phyloP scores from a whole-genome alignment of 2,113 vertebrate species.

The Ciconia maguari region DNA sequence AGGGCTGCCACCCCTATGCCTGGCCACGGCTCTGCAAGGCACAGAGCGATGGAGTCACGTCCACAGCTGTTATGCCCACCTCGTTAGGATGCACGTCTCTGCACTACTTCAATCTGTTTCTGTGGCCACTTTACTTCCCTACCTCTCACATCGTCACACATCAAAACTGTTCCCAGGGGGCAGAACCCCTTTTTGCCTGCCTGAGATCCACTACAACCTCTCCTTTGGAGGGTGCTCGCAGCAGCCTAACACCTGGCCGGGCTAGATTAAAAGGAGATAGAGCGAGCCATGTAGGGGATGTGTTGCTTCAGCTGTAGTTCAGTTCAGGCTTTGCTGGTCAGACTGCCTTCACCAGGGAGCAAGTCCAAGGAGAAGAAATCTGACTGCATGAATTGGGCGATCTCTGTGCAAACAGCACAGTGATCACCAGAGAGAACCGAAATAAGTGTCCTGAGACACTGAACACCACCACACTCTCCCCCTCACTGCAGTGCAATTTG shows the following conservation, averaged over 20 bases:
- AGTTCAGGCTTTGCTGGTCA: background rate
- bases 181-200: background rate
- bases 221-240: accelerated
- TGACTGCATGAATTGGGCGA: background rate
- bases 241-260: background rate
- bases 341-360: background rate
- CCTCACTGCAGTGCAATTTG: background rate
- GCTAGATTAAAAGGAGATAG: background rate
- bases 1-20: background rate
- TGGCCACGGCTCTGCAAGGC: accelerated
- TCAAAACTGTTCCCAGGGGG: background rate
- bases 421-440: background rate
- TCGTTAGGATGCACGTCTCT: background rate
- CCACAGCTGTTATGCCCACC: accelerated
- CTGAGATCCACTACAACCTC: background rate
- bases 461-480: background rate
- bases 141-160: background rate
- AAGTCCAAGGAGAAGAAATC: background rate
- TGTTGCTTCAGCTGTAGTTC: background rate
- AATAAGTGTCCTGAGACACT: background rate
- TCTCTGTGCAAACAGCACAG: background rate
- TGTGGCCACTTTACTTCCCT: background rate
- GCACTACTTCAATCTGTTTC: background rate
- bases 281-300: background rate
- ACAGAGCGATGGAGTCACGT: accelerated